phyloP scores from a whole-genome alignment of 2,113 vertebrate species.

The Pluvianellus socialis region DNA sequence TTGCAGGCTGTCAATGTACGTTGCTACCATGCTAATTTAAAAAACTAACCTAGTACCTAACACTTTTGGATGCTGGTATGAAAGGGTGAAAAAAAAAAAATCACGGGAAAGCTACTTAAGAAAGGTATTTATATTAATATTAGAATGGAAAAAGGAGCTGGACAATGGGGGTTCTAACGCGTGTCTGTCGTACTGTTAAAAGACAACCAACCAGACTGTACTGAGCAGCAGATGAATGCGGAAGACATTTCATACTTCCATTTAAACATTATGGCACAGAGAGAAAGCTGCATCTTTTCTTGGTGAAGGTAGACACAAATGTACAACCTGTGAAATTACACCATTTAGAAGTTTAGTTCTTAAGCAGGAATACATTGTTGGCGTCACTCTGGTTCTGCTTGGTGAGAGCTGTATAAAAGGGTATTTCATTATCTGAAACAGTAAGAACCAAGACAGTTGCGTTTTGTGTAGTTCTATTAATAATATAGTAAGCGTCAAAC shows the following conservation, averaged over 20 bases:
- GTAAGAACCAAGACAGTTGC: background rate
- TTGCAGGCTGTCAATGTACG: background rate
- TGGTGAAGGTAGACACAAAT: background rate
- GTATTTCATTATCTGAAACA: background rate
- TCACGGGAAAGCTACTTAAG: background rate
- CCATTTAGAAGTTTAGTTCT: background rate
- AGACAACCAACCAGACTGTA: background rate
- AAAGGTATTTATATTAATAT: background rate
- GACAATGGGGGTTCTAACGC: background rate
- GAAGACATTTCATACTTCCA: background rate
- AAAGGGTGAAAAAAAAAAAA: background rate
- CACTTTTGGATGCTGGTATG: background rate
- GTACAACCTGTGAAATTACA: background rate
- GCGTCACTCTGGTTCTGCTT: background rate
- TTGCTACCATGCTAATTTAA: background rate
- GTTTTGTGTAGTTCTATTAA: background rate
- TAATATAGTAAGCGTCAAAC: conserved; percentile 15
- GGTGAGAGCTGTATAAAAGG: background rate
- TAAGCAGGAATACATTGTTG: background rate
- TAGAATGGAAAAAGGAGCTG: background rate
- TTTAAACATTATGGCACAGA: background rate
- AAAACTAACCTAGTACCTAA: background rate
- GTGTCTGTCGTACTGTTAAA: accelerated
- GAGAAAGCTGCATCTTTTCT: background rate
- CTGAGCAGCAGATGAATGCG: background rate